Evolutionary conservation across 2,113 vertebrate species (phyloP).

Genomic region (Nesogale talazaci): DNA sequence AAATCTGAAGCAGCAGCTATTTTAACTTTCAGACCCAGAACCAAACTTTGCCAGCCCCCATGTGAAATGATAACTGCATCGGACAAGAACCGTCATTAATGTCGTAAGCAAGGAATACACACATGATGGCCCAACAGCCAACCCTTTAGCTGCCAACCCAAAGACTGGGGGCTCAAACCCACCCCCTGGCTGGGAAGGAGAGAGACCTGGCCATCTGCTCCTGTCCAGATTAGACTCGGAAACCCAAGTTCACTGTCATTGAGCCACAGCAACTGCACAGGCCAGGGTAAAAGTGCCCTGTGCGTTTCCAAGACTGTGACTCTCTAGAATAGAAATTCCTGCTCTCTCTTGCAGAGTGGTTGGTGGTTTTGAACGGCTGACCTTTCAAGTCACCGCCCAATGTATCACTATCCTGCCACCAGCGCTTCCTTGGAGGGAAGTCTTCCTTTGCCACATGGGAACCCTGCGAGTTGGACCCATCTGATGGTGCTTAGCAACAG

Average conservation of each 20-base stretch:
- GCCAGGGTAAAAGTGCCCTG: no score
- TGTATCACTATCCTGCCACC: no score
- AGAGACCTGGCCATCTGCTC: neutral
- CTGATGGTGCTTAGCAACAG: neutral
- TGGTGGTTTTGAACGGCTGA: no score
- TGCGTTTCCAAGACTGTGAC: no score
- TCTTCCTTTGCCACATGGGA: neutral
- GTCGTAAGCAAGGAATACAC: neutral
- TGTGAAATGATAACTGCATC: neutral
- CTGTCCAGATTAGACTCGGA: neutral
- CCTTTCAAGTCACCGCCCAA: no score
- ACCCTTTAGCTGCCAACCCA: neutral
- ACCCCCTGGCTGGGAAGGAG: neutral
- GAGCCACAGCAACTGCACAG: no score
- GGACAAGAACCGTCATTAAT: neutral
- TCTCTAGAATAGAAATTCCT: no score
- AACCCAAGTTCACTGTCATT: no score
- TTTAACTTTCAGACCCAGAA: conserved; percentile 8
- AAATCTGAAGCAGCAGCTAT: neutral
- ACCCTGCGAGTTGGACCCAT: neutral
- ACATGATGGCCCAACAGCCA: neutral
- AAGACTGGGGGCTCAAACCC: neutral
- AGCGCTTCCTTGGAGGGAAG: neutral
- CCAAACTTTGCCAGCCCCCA: neutral
- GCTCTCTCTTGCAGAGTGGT: no score